These are phyloP conservation scores for Phalanger gymnotis DNA, from an alignment of 2,797 vertebrate genomes.

Conservation along the genomic window DNA sequence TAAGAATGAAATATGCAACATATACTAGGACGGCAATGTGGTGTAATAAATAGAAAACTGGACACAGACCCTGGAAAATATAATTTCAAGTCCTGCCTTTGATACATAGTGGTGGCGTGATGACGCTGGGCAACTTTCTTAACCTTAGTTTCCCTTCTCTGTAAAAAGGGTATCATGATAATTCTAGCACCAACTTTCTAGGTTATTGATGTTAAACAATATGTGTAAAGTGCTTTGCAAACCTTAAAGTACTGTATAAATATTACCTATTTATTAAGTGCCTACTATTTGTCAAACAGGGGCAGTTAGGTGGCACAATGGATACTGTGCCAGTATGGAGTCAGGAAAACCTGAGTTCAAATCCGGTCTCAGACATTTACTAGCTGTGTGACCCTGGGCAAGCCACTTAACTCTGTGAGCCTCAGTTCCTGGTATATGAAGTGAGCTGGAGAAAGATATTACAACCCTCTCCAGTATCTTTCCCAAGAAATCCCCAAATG, in stretches of 20 bases:
- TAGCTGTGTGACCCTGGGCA: too few relatives aligned
- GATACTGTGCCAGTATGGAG: too few relatives aligned
- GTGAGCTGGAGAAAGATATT: too few relatives aligned
- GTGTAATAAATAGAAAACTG: neutral
- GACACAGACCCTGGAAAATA: neutral
- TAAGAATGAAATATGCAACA: neutral
- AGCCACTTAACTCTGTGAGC: too few relatives aligned
- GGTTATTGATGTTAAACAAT: neutral
- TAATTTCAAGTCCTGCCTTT: neutral
- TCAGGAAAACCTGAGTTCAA: too few relatives aligned
- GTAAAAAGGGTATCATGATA: neutral
- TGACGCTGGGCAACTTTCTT: neutral
- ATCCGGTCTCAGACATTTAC: too few relatives aligned
- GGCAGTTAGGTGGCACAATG: too few relatives aligned
- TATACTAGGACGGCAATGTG: neutral
- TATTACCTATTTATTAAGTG: neutral
- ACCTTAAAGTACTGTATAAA: neutral
- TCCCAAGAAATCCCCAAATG: too few relatives aligned
- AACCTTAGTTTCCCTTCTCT: neutral
- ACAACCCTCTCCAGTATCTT: too few relatives aligned
- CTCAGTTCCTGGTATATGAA: too few relatives aligned
- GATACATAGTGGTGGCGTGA: neutral
- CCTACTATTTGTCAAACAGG: neutral
- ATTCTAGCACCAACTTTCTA: neutral
- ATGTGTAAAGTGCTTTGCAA: neutral